Conservation (phyloP, 2,113 vertebrate genomes). For the Colistium nudipinnis region DNA sequence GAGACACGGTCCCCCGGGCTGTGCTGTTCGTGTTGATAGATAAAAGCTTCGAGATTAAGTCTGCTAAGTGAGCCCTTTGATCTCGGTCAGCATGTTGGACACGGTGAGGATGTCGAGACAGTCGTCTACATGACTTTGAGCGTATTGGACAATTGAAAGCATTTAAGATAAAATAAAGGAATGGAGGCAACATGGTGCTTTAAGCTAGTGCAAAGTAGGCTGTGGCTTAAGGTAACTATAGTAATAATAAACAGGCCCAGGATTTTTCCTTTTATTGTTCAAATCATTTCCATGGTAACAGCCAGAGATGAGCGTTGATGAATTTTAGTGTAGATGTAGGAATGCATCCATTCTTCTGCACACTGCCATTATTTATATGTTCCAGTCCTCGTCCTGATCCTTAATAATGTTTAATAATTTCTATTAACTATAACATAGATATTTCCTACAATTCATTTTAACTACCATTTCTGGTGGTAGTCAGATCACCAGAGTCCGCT, state of each 20-base stretch:
- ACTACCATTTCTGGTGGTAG: not conserved
- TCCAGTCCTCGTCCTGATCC: too few relatives aligned
- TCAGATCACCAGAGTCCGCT: too few relatives aligned
- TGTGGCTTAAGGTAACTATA: not conserved
- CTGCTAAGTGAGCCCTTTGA: conserved; percentile 18
- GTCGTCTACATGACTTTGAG: conserved; percentile 17
- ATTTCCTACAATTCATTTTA: too few relatives aligned
- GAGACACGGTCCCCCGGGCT: conserved; percentile 9
- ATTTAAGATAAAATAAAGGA: not conserved
- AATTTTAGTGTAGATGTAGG: too few relatives aligned
- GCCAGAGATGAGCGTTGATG: not conserved
- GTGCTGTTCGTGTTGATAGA: conserved; percentile 17
- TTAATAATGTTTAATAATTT: too few relatives aligned
- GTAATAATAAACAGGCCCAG: too few relatives aligned
- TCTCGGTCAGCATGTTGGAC: conserved; percentile 20
- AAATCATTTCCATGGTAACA: conserved; percentile 1
- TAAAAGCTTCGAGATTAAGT: conserved; percentile 32
- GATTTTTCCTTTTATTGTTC: not conserved
- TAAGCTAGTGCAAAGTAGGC: not conserved
- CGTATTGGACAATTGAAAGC: not conserved
- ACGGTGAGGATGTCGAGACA: conserved; percentile 17
- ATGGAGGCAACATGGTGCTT: not conserved
- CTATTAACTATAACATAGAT: too few relatives aligned
- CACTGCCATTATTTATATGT: too few relatives aligned
- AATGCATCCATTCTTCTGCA: too few relatives aligned